Evolutionary conservation across 2,113 vertebrate genomes (phyloP).

Genomic region (Eubucco bourcierii): DNA sequence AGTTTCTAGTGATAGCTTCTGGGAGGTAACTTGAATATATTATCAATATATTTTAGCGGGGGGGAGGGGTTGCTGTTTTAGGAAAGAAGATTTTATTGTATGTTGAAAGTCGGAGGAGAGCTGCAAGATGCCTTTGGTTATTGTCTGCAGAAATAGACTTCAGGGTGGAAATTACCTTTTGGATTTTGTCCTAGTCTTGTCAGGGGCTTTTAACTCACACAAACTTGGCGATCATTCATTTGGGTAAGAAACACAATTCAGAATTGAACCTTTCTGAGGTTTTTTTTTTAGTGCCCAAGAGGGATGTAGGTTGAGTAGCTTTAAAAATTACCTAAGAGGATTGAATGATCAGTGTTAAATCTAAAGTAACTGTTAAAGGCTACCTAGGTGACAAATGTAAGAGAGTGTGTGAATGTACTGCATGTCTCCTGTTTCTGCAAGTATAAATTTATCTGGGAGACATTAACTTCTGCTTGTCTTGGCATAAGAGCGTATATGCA

Average conservation of each 20-base stretch:
- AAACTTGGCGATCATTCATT: neutral
- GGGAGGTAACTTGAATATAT: conserved; percentile 84
- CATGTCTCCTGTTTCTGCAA: neutral
- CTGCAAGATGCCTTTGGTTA: neutral
- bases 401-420: neutral
- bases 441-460: neutral
- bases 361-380: neutral
- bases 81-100: neutral
- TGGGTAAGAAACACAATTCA: neutral
- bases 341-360: neutral
- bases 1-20: conserved; percentile 97
- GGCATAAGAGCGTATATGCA: neutral
- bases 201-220: neutral
- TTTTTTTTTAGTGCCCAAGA: neutral
- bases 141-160: neutral
- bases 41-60: neutral
- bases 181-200: neutral
- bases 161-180: neutral
- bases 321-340: neutral
- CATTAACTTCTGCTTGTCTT: neutral
- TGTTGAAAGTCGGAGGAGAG: neutral
- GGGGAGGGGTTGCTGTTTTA: neutral
- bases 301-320: neutral
- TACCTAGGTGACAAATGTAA: neutral
- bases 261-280: neutral